These are phyloP conservation scores for Thripadectes ignobilis DNA, from an alignment of 2,797 vertebrate species.

Conservation along the genomic window DNA sequence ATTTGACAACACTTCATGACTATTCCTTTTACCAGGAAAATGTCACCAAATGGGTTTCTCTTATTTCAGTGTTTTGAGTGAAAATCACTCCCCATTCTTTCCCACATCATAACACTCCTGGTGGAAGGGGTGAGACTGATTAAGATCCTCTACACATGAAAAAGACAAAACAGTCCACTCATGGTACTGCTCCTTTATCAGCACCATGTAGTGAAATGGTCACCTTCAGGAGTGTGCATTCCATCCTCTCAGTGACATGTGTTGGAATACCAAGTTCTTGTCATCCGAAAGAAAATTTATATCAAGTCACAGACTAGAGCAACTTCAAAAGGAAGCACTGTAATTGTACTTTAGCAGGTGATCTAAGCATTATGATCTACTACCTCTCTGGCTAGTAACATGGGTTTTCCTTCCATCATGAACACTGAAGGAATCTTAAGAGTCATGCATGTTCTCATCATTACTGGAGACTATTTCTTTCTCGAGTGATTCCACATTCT, in stretches of 20 bases:
- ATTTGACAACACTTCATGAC: neutral
- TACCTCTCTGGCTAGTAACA: neutral
- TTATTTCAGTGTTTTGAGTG: neutral
- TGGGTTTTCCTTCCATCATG: neutral
- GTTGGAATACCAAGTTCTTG: neutral
- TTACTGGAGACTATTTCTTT: neutral
- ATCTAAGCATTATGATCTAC: neutral
- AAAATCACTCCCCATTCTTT: neutral
- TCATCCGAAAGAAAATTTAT: neutral
- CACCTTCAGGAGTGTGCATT: neutral
- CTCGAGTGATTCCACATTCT: neutral
- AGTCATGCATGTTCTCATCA: neutral
- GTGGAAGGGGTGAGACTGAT: neutral
- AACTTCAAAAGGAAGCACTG: neutral
- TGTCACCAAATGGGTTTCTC: neutral
- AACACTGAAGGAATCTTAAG: neutral
- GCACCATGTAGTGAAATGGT: rapidly evolving
- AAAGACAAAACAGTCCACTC: neutral
- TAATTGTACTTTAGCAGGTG: neutral
- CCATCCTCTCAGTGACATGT: rapidly evolving
- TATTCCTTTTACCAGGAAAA: neutral
- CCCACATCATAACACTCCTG: neutral
- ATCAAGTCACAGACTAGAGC: neutral
- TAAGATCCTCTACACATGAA: neutral
- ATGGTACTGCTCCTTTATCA: neutral